phyloP scores from a whole-genome alignment of 2,888 invertebrate genomes.

The Chromoteleia sp. region DNA sequence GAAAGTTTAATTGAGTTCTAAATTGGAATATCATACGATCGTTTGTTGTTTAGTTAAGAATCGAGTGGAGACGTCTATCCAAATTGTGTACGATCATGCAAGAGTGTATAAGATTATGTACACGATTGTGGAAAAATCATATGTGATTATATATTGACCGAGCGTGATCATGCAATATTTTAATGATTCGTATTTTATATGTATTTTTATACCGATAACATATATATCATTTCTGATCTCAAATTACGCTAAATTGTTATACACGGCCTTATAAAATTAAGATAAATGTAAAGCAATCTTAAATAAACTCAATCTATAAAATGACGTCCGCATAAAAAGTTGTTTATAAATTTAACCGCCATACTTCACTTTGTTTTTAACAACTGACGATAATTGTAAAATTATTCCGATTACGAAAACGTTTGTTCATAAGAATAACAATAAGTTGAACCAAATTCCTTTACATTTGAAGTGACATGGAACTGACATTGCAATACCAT shows the following conservation, averaged over 20 bases:
- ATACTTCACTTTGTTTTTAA: conserved; percentile 1
- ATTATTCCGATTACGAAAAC: conserved; percentile 12
- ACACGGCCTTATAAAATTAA: background rate
- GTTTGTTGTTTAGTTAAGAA: conserved; percentile 30
- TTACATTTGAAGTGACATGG: conserved; percentile 12
- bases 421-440: conserved; percentile 17
- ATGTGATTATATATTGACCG: conserved; percentile 50
- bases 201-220: conserved; percentile 19
- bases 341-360: conserved; percentile 1
- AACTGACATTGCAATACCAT: conserved; percentile 22
- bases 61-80: conserved; percentile 16
- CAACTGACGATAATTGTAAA: background rate
- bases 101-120: conserved; percentile 39
- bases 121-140: conserved; percentile 48
- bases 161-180: conserved; percentile 52
- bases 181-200: conserved; percentile 31
- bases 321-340: background rate
- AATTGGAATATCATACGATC: conserved; percentile 37
- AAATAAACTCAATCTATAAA: conserved; percentile 8
- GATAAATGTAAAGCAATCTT: conserved; percentile 1
- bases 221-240: conserved; percentile 11
- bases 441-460: conserved; percentile 12
- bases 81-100: conserved; percentile 47
- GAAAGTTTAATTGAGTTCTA: conserved; percentile 52
- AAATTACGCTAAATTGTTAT: conserved; percentile 12